Evolutionary conservation across 2,113 vertebrate species (phyloP).

Genomic region (Seriola aureovittata): DNA sequence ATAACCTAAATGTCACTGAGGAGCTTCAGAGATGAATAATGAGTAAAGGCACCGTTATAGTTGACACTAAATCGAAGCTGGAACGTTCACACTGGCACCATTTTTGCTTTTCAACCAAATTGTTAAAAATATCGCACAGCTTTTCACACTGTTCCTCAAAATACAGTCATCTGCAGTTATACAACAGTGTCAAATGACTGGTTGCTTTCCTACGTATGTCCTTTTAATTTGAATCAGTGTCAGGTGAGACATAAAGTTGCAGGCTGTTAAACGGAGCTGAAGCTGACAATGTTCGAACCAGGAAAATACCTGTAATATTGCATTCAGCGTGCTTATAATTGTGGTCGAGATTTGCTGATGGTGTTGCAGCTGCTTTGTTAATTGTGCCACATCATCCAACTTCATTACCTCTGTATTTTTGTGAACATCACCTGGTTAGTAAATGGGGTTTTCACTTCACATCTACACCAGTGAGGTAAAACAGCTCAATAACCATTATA

Average conservation of each 20-base stretch:
- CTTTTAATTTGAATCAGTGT: neutral
- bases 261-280: neutral
- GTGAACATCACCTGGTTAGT: neutral
- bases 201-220: neutral
- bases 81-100: neutral
- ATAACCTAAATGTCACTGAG: slow-evolving; percentile 10
- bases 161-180: neutral
- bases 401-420: neutral
- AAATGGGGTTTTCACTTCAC: neutral
- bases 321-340: neutral
- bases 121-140: neutral
- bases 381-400: neutral
- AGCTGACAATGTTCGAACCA: neutral
- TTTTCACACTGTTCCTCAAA: neutral
- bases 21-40: slow-evolving; percentile 3
- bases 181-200: neutral
- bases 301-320: too few species aligned
- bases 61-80: too few species aligned
- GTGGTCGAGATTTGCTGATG: neutral
- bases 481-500: neutral
- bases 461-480: neutral
- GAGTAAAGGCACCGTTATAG: neutral
- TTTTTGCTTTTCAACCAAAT: neutral
- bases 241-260: neutral
- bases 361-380: neutral